These are phyloP conservation scores for Callosobruchus maculatus DNA, from an alignment of 2,888 invertebrate species.

Conservation along the genomic window DNA sequence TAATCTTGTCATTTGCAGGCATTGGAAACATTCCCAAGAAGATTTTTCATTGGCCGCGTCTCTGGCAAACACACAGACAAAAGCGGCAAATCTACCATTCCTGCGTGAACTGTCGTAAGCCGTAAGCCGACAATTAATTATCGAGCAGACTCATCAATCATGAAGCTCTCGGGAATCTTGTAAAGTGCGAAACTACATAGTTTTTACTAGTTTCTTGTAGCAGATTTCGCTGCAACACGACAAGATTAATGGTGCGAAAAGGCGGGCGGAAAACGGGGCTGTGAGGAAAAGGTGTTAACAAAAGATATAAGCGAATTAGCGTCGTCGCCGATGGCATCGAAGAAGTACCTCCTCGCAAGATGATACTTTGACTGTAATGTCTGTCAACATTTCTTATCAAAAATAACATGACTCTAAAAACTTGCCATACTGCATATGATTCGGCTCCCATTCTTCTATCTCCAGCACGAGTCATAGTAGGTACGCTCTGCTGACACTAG, in stretches of 20 bases:
- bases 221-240: not conserved
- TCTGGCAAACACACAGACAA: not conserved
- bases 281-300: not conserved
- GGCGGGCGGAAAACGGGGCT: not conserved
- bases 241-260: constrained; percentile 5
- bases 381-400: too few species aligned
- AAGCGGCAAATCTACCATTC: not conserved
- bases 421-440: too few species aligned
- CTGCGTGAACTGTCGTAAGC: not conserved
- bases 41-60: not conserved
- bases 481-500: too few species aligned
- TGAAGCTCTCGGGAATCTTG: not conserved
- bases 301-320: not conserved
- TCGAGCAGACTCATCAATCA: not conserved
- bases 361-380: too few species aligned
- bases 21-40: not conserved
- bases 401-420: too few species aligned
- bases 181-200: not conserved
- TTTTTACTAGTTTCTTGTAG: constrained; percentile 1
- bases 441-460: too few species aligned
- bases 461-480: too few species aligned
- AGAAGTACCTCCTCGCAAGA: not conserved
- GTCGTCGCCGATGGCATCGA: not conserved
- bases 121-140: not conserved
- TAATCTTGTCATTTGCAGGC: not conserved